Evolutionary conservation across 2,888 invertebrate genomes (phyloP).

Genomic region (Ormyrus nitidulus): DNA sequence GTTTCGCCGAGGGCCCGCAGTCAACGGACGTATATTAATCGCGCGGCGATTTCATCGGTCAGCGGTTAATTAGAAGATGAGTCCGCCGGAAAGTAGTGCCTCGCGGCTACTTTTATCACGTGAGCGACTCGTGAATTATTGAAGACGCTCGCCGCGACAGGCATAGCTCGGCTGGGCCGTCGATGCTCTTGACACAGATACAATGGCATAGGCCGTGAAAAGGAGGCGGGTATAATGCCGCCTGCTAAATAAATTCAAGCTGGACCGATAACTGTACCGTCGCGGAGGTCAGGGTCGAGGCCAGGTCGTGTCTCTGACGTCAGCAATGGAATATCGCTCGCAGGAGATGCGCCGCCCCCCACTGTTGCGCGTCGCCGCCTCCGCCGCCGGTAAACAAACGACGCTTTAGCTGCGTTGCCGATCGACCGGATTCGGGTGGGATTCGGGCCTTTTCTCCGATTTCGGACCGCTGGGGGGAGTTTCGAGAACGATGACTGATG

Average conservation of each 20-base stretch:
- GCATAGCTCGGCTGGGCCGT: not conserved
- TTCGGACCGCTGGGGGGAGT: not conserved
- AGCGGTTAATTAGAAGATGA: too few relatives aligned
- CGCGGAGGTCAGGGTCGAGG: constrained; percentile 55
- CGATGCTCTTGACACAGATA: constrained; percentile 47
- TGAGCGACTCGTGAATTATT: constrained; percentile 37
- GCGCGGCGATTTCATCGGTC: too few relatives aligned
- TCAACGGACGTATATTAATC: too few relatives aligned
- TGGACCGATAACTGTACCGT: constrained; percentile 53
- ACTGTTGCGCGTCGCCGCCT: not conserved
- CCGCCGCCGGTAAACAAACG: not conserved
- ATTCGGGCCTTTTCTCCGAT: not conserved
- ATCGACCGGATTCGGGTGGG: not conserved
- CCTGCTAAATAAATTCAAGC: constrained; percentile 53
- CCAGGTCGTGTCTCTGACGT: constrained; percentile 48
- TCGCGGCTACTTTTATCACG: too few relatives aligned
- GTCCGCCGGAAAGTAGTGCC: too few relatives aligned
- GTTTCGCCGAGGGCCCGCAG: too few relatives aligned
- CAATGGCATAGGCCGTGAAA: not conserved
- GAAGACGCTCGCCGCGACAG: not conserved
- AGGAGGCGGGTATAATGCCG: constrained; percentile 24
- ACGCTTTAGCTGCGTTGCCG: constrained; percentile 10
- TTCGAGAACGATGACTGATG: not conserved
- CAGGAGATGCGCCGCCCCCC: constrained; percentile 1
- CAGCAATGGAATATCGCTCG: constrained; percentile 37